Evolutionary conservation across 2,113 vertebrate genomes (phyloP).

Genomic region (Melanocharis versteri): DNA sequence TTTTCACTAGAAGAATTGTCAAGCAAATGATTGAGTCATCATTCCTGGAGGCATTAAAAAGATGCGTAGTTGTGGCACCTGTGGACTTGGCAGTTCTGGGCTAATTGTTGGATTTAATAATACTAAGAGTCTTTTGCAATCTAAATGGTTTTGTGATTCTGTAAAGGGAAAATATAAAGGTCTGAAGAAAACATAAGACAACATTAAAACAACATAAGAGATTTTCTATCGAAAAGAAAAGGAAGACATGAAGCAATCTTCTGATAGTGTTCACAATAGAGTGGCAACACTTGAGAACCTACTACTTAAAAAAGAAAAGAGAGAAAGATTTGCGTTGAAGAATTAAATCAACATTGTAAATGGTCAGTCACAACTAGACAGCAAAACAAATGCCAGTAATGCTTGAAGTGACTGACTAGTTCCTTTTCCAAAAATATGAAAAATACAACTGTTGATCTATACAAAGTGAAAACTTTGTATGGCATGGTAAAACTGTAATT

Average conservation of each 20-base stretch:
- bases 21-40: neutral
- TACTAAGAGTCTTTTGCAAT: neutral
- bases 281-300: neutral
- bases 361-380: neutral
- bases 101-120: neutral
- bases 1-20: neutral
- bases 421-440: neutral
- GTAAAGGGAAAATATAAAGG: neutral
- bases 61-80: neutral
- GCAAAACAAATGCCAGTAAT: neutral
- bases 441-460: neutral
- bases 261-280: neutral
- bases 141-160: neutral
- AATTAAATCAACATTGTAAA: neutral
- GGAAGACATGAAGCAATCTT: neutral
- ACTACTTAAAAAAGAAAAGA: neutral
- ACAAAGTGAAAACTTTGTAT: neutral
- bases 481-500: neutral
- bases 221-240: neutral
- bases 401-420: neutral
- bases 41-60: neutral
- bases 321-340: neutral
- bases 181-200: neutral
- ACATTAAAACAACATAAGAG: neutral
- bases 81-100: neutral